Conservation (phyloP, 64 coral and sea anemone species). For the Platygyra sinensis region DNA sequence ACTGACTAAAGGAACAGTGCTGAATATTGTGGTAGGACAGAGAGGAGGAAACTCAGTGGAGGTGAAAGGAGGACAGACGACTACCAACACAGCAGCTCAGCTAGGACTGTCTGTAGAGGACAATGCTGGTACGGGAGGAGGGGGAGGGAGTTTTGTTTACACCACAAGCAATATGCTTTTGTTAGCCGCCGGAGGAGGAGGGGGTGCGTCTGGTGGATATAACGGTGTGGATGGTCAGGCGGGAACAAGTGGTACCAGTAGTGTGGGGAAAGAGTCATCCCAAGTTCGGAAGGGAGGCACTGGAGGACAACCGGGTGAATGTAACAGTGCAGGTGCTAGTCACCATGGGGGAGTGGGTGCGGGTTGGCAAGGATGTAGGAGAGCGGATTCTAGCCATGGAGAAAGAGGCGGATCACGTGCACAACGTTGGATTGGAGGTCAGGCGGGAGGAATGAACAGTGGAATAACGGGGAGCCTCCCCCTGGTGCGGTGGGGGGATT, state of each 20-base stretch:
- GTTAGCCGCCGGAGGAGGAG: constrained; percentile 43
- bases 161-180: constrained; percentile 7
- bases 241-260: constrained; percentile 33
- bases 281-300: not conserved
- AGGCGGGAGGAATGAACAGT: constrained; percentile 41
- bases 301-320: constrained; percentile 29
- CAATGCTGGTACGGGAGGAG: constrained; percentile 58
- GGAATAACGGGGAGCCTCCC: constrained; percentile 37
- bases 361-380: constrained; percentile 30
- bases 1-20: constrained; percentile 14
- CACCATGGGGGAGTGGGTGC: constrained; percentile 57
- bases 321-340: constrained; percentile 24
- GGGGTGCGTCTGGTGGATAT: constrained; percentile 34
- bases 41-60: constrained; percentile 61
- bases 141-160: constrained; percentile 38
- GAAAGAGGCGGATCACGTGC: constrained; percentile 16
- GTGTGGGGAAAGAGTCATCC: constrained; percentile 7
- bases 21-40: constrained; percentile 39
- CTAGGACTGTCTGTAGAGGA: constrained; percentile 58
- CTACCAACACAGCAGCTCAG: constrained; percentile 46
- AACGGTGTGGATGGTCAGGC: constrained; percentile 41
- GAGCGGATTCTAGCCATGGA: not conserved
- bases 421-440: constrained; percentile 24
- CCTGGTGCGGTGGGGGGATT: constrained; percentile 50
- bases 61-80: constrained; percentile 20